Evolutionary conservation across 2,888 invertebrate genomes (phyloP).

Genomic region (Mantis religiosa): DNA sequence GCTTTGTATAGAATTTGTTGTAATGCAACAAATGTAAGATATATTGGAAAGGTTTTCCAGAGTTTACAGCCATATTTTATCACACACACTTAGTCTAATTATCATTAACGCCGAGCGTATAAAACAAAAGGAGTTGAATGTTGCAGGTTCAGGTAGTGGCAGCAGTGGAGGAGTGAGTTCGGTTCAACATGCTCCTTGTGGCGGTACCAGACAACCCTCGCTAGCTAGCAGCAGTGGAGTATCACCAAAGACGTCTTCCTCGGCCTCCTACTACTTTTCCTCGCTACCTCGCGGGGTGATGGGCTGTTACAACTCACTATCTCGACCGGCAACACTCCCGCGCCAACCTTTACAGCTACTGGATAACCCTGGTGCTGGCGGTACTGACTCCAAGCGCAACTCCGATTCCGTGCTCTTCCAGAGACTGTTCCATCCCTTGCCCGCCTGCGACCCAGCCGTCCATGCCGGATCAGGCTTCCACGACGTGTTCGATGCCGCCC

Average conservation of each 20-base stretch:
- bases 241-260: constrained; percentile 16
- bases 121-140: background rate
- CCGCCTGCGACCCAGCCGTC: constrained; percentile 46
- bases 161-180: constrained; percentile 30
- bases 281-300: constrained; percentile 49
- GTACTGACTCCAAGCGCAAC: constrained; percentile 47
- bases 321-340: constrained; percentile 48
- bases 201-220: constrained; percentile 18
- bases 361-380: constrained; percentile 36
- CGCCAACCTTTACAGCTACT: constrained; percentile 47
- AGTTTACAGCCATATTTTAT: too few relatives aligned
- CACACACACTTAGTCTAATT: too few relatives aligned
- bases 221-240: constrained; percentile 26
- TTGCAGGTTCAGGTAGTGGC: constrained; percentile 31
- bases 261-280: constrained; percentile 42
- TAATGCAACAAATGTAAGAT: too few relatives aligned
- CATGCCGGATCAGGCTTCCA: constrained; percentile 47
- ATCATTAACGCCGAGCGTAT: too few relatives aligned
- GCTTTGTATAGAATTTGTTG: too few relatives aligned
- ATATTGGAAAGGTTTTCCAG: too few relatives aligned
- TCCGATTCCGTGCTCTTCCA: constrained; percentile 53
- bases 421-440: constrained; percentile 50
- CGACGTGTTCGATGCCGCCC: constrained; percentile 46
- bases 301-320: constrained; percentile 45
- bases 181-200: constrained; percentile 21